A percentile compares a stretch with the other conserved stretches of the same genome.
These are phyloP conservation scores for Eupeodes corollae DNA, from an alignment of 1,140 invertebrate genomes.

Conservation along the genomic window DNA sequence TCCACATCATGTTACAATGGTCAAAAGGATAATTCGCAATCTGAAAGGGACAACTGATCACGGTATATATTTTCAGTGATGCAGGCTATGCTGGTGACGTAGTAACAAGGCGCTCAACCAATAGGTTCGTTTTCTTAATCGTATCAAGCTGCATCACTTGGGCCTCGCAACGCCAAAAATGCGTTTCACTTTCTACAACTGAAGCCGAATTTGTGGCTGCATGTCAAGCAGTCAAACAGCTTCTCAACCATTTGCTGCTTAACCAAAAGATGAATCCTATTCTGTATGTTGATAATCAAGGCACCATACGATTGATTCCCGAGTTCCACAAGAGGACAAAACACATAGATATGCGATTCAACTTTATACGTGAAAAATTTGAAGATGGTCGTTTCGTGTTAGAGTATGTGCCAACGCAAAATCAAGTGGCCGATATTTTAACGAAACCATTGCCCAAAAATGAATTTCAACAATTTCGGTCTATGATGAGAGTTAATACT, in stretches of 20 bases:
- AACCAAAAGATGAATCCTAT: neutral
- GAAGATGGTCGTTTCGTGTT: slow-evolving; percentile 10
- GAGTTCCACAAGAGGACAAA: slow-evolving; percentile 9
- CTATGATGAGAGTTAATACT: no score
- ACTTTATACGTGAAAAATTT: no score
- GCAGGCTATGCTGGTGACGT: no score
- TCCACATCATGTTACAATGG: neutral
- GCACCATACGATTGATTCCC: slow-evolving; percentile 9
- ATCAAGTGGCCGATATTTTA: slow-evolving; percentile 18
- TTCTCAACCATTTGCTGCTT: slow-evolving; percentile 14
- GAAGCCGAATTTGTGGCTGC: no score
- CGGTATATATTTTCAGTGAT: slow-evolving; percentile 25
- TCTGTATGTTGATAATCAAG: slow-evolving; percentile 12
- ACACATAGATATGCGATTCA: slow-evolving; percentile 15
- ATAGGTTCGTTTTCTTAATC: slow-evolving; percentile 26
- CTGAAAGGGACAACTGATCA: neutral
- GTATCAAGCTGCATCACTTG: no score
- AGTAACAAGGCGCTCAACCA: no score
- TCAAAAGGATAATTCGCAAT: neutral
- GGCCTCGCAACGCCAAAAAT: slow-evolving; percentile 28
- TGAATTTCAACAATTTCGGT: no score
- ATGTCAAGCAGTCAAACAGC: slow-evolving; percentile 18
- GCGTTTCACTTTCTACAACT: slow-evolving; percentile 25
- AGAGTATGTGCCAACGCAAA: slow-evolving; percentile 7
- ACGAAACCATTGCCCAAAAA: slow-evolving; percentile 11